Conservation (phyloP, 2,113 vertebrate species). For the Stercorarius parasiticus region DNA sequence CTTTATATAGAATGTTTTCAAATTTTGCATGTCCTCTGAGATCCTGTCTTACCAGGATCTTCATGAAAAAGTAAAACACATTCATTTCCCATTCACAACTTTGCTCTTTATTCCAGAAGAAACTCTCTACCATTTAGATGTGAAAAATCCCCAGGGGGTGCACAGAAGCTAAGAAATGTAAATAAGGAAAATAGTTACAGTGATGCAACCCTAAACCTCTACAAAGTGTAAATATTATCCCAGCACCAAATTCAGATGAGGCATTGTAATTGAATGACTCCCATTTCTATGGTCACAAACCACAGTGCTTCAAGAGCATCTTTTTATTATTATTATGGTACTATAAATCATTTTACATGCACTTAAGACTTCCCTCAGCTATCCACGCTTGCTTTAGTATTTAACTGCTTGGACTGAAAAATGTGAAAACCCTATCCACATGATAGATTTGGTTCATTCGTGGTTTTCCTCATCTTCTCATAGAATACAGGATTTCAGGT, state of each 20-base stretch:
- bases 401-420: background rate
- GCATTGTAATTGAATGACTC: background rate
- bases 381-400: background rate
- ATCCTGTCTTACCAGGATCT: background rate
- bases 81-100: background rate
- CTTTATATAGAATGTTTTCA: background rate
- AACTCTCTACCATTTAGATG: background rate
- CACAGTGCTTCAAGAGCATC: background rate
- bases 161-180: background rate
- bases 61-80: background rate
- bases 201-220: background rate
- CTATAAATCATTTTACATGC: background rate
- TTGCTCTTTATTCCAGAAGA: background rate
- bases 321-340: background rate
- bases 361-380: background rate
- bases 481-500: background rate
- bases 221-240: background rate
- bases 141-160: background rate
- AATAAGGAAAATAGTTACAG: background rate
- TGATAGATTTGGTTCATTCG: background rate
- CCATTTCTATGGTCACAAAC: background rate
- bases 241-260: background rate
- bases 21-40: background rate
- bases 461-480: background rate
- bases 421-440: background rate